Evolutionary conservation across 2,888 invertebrate species (phyloP).

Genomic region (Ochlodes sylvanus): DNA sequence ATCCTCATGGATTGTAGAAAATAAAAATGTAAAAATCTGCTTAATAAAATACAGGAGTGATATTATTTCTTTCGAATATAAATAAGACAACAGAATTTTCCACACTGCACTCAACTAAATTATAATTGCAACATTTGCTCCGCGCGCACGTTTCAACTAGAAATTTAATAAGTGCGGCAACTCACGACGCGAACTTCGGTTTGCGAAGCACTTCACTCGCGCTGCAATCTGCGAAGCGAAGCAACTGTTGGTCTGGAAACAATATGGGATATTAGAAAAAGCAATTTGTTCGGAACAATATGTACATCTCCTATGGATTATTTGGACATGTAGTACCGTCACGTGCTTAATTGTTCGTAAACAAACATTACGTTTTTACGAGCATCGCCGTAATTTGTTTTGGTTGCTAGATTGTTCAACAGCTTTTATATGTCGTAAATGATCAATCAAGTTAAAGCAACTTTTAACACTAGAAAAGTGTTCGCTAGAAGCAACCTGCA

Average conservation of each 20-base stretch:
- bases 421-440: too few species aligned
- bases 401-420: too few species aligned
- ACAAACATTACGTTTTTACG: too few species aligned
- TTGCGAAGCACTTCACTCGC: conserved; percentile 8
- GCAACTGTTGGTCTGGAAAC: background rate
- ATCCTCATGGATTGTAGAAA: background rate
- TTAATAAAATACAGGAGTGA: background rate
- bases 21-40: background rate
- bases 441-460: too few species aligned
- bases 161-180: conserved; percentile 31
- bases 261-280: conserved; percentile 5
- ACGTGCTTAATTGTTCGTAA: too few species aligned
- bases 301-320: background rate
- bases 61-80: conserved; percentile 1
- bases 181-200: conserved; percentile 9
- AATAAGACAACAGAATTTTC: background rate
- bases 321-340: background rate
- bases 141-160: conserved; percentile 15
- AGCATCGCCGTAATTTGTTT: too few species aligned
- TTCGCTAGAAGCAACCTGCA: too few species aligned
- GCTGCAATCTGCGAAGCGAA: conserved; percentile 7
- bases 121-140: conserved; percentile 20
- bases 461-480: too few species aligned
- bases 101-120: conserved; percentile 18
- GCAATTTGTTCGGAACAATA: conserved; percentile 3